Conservation (phyloP, 2,113 vertebrate genomes). For the Ursus arctos region DNA sequence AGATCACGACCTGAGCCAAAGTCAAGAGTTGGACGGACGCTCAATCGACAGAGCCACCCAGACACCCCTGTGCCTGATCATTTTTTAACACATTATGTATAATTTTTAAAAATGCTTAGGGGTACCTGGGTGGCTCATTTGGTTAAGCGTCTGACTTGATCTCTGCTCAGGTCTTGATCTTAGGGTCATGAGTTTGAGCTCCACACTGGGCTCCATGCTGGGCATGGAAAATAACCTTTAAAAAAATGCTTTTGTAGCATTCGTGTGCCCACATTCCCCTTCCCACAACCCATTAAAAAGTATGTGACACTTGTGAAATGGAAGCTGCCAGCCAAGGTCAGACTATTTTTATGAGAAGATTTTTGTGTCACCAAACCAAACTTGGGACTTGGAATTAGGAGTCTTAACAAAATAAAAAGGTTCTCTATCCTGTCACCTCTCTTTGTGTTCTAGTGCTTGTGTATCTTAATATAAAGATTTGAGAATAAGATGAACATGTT, state of each 20-base stretch:
- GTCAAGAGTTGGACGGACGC: neutral
- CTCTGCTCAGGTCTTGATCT: neutral
- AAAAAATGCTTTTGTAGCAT: neutral
- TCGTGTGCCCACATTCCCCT: neutral
- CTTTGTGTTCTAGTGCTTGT: neutral
- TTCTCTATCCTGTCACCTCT: neutral
- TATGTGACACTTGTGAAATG: conserved; percentile 22
- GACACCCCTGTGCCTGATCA: neutral
- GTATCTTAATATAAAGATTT: neutral
- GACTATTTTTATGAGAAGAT: neutral
- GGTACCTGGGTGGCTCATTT: neutral
- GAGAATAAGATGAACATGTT: conserved; percentile 5
- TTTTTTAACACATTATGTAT: neutral
- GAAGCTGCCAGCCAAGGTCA: neutral
- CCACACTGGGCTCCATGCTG: neutral
- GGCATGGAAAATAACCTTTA: neutral
- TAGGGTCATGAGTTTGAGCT: neutral
- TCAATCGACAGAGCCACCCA: neutral
- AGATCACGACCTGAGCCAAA: neutral
- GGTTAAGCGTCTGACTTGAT: neutral
- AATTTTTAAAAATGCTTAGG: neutral
- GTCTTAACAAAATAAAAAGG: conserved; percentile 6
- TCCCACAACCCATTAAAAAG: neutral
- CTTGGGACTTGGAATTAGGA: conserved; percentile 26
- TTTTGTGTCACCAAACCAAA: conserved; percentile 37